Evolutionary conservation across 2,797 vertebrate species (phyloP).

Genomic region (Eupleurogrammus muticus): DNA sequence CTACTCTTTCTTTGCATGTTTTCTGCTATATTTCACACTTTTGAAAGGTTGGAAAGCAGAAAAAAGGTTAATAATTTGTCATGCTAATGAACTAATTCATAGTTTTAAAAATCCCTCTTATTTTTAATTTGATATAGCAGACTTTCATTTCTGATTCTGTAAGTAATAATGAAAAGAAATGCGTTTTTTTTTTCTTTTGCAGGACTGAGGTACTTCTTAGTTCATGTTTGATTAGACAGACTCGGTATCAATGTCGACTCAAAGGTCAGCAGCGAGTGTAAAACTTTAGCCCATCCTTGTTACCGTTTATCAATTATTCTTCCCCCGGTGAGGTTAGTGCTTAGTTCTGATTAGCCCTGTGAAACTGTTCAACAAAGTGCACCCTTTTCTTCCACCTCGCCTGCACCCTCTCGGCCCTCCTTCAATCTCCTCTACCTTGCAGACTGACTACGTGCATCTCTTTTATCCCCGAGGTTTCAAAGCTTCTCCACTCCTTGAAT

Average conservation of each 20-base stretch:
- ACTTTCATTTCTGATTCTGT: background rate
- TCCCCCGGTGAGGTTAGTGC: conserved; percentile 39
- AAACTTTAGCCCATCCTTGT: conserved; percentile 44
- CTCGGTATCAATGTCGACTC: conserved; percentile 15
- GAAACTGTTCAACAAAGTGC: conserved; percentile 78
- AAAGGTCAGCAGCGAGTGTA: conserved; percentile 45
- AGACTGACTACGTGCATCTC: conserved; percentile 80
- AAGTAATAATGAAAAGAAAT: background rate
- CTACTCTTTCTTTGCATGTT: conserved; percentile 38
- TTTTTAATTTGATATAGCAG: background rate
- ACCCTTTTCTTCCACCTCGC: conserved; percentile 66
- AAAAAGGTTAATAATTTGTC: background rate
- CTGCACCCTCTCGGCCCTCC: conserved; percentile 68
- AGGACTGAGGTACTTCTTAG: background rate
- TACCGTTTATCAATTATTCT: conserved; percentile 65
- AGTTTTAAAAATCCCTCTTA: background rate
- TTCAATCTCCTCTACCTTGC: conserved; percentile 79
- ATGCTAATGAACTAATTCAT: background rate
- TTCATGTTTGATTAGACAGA: conserved; percentile 1
- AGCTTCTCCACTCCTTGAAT: conserved; percentile 84
- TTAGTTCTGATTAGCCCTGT: conserved; percentile 71
- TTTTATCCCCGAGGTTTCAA: conserved; percentile 86
- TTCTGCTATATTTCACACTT: conserved; percentile 40
- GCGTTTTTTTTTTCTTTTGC: too few relatives aligned
- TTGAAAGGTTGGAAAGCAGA: conserved; percentile 1